These are phyloP conservation scores for Pseudotriccus pelzelni DNA, from an alignment of 2,797 vertebrate species.

Conservation along the genomic window DNA sequence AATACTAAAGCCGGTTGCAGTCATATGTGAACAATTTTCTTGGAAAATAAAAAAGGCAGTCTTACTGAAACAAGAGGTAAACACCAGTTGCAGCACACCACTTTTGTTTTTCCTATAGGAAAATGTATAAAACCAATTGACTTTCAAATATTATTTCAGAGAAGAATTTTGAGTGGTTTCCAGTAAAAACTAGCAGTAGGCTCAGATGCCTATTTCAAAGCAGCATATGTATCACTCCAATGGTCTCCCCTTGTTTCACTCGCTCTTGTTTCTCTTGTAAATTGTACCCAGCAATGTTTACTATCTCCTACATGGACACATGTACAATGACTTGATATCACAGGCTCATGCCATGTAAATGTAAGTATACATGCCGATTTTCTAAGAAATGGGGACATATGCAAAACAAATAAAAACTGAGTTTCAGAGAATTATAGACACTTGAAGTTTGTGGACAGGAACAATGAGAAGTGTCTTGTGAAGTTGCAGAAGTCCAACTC, in stretches of 20 bases:
- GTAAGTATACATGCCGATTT: neutral
- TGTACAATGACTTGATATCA: neutral
- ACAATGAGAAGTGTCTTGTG: neutral
- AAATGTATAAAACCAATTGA: neutral
- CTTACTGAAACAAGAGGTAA: neutral
- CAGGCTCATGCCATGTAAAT: neutral
- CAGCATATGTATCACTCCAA: rapidly evolving
- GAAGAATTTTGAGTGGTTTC: neutral
- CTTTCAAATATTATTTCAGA: neutral
- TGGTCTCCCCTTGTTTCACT: neutral
- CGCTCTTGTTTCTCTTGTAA: neutral
- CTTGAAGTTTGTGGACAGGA: neutral
- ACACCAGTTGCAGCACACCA: neutral
- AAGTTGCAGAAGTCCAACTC: neutral
- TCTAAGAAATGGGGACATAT: neutral
- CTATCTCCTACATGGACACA: neutral
- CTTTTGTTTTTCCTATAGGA: neutral
- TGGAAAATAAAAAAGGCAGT: neutral
- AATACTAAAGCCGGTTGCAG: neutral
- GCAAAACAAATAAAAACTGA: neutral
- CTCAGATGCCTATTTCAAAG: neutral
- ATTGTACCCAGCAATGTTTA: neutral
- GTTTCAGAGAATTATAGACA: neutral
- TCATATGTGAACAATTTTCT: neutral
- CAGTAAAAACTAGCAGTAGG: neutral